A percentile compares a stretch with the other conserved stretches of the same genome.
Conservation (phyloP, 2,888 invertebrate genomes). For the Candidula unifasciata region DNA sequence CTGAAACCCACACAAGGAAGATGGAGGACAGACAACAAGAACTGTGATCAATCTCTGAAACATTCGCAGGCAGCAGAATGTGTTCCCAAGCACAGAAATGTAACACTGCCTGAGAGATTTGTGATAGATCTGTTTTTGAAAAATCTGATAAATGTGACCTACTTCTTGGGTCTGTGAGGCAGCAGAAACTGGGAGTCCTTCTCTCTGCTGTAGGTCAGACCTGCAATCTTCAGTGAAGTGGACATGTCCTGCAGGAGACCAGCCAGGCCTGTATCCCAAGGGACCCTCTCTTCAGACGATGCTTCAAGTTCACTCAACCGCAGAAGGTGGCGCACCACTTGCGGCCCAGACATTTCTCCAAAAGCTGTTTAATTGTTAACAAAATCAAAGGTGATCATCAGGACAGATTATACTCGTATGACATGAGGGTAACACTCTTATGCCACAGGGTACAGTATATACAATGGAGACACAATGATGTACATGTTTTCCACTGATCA, state of each 20-base stretch:
- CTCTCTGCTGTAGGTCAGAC: slow-evolving; percentile 64
- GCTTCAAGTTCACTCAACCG: slow-evolving; percentile 10
- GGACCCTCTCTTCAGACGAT: slow-evolving; percentile 16
- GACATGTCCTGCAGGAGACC: slow-evolving; percentile 64
- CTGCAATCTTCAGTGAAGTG: slow-evolving; percentile 56
- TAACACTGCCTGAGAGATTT: too few relatives aligned
- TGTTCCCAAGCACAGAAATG: too few relatives aligned
- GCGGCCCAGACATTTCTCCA: slow-evolving; percentile 51
- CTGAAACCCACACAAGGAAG: too few relatives aligned
- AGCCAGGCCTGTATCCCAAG: slow-evolving; percentile 57
- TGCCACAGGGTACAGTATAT: too few relatives aligned
- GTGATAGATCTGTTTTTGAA: too few relatives aligned
- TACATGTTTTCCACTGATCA: too few relatives aligned
- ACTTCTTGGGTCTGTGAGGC: slow-evolving; percentile 59
- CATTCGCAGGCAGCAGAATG: too few relatives aligned
- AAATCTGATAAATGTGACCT: background rate
- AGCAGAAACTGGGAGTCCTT: slow-evolving; percentile 61
- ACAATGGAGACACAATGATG: too few relatives aligned
- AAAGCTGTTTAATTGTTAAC: background rate
- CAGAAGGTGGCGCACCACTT: slow-evolving; percentile 59
- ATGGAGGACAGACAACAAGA: too few relatives aligned
- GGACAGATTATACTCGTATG: background rate
- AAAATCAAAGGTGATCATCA: background rate
- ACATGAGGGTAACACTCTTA: too few relatives aligned
- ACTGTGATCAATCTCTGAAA: too few relatives aligned